Percentiles rank a stretch among this genome's conserved stretches.
These are phyloP conservation scores for Eunapius fragilis DNA, from an alignment of 37 sponge, comb jelly and placozoan species.

Conservation along the genomic window DNA sequence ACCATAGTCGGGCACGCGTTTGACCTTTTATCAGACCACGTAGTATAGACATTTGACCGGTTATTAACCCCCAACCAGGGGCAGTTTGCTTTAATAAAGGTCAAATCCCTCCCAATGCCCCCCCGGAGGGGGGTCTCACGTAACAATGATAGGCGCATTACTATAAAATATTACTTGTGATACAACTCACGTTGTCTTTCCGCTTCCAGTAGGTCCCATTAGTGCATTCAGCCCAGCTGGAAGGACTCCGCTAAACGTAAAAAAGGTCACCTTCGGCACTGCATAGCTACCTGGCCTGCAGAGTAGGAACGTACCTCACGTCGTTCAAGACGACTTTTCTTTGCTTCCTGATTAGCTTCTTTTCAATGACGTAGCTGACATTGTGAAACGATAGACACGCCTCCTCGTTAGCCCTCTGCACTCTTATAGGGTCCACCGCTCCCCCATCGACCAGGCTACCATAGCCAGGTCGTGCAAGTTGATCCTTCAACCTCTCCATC, in stretches of 20 bases:
- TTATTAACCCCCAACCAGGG: too few relatives aligned
- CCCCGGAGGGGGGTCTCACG: too few relatives aligned
- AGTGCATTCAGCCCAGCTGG: constrained; percentile 53
- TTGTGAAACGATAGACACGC: constrained; percentile 26
- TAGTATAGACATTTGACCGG: too few relatives aligned
- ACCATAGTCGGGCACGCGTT: too few relatives aligned
- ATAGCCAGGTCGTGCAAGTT: neutral
- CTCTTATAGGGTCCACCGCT: neutral
- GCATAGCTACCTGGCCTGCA: too few relatives aligned
- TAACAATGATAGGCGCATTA: too few relatives aligned
- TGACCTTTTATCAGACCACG: too few relatives aligned
- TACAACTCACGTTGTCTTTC: constrained; percentile 57
- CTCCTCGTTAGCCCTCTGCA: neutral
- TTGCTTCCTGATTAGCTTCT: neutral
- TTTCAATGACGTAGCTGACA: constrained; percentile 7
- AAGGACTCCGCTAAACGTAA: constrained; percentile 24
- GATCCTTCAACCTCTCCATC: neutral
- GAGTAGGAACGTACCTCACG: neutral
- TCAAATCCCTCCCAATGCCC: neutral
- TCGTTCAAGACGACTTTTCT: constrained; percentile 5
- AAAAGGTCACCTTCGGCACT: neutral
- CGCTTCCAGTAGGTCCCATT: constrained; percentile 67
- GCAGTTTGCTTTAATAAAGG: too few relatives aligned
- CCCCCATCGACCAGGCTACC: neutral
- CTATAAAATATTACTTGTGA: too few relatives aligned